phyloP scores from a whole-genome alignment of 30 jellyfish, hydroid and myxozoan genomes.

The Aurelia aurita complex sp. Pacific region DNA sequence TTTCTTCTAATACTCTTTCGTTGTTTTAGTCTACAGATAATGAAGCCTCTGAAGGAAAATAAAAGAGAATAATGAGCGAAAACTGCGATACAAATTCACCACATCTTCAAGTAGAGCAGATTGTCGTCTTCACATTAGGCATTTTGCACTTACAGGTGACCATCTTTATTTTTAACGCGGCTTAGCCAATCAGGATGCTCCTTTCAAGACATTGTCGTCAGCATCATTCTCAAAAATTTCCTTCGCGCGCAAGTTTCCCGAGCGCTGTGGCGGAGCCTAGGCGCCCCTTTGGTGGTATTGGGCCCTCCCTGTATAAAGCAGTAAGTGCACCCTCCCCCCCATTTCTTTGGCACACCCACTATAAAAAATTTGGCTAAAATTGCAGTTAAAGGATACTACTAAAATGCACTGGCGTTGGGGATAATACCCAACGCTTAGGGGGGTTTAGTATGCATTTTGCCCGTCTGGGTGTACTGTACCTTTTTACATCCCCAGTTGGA shows the following conservation, averaged over 20 bases:
- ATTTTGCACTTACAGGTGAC: slow-evolving; percentile 41
- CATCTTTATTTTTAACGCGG: slow-evolving; percentile 39
- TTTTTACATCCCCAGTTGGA: too few relatives aligned
- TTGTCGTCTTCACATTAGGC: slow-evolving; percentile 21
- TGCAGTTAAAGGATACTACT: too few relatives aligned
- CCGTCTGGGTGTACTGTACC: too few relatives aligned
- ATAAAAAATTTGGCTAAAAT: too few relatives aligned
- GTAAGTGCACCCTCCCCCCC: too few relatives aligned
- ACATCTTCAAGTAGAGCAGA: neutral
- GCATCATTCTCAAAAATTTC: neutral
- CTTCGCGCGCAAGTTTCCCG: neutral
- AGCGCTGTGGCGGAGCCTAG: too few relatives aligned
- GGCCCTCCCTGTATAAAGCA: too few relatives aligned
- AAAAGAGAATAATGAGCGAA: neutral
- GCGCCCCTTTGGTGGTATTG: too few relatives aligned
- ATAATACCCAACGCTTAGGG: too few relatives aligned
- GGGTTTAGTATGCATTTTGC: too few relatives aligned
- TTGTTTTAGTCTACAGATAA: neutral
- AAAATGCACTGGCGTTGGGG: too few relatives aligned
- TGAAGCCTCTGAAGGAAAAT: slow-evolving; percentile 3
- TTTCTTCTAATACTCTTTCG: neutral
- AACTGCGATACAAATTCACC: neutral
- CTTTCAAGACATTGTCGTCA: neutral
- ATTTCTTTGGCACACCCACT: too few relatives aligned
- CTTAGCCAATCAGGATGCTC: slow-evolving; percentile 33